These are phyloP conservation scores for Pterocles orientalis DNA, from an alignment of 2,113 vertebrate genomes.

Conservation along the genomic window DNA sequence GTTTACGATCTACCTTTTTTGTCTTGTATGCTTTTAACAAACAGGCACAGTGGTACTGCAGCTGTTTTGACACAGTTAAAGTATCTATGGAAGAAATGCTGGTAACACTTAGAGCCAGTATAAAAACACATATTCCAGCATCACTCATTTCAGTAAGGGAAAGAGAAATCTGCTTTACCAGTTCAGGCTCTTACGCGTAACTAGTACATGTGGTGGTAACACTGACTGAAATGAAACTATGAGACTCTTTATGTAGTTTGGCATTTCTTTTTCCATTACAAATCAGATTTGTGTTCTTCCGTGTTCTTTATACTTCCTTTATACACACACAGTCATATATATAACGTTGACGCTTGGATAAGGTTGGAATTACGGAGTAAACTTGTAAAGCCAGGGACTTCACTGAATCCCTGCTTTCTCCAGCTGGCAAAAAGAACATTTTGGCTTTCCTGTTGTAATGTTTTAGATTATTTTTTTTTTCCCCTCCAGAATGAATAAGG, in stretches of 20 bases:
- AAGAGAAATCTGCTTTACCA: neutral
- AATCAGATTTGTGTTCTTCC: neutral
- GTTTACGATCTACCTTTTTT: neutral
- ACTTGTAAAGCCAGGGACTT: neutral
- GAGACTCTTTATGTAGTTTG: neutral
- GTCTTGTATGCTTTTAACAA: neutral
- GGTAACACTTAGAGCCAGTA: neutral
- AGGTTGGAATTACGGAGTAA: neutral
- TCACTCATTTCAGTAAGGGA: neutral
- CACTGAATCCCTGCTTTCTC: neutral
- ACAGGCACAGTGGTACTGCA: neutral
- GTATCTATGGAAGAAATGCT: neutral
- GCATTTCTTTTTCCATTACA: neutral
- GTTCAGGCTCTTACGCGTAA: neutral
- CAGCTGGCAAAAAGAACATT: neutral
- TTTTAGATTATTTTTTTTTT: neutral
- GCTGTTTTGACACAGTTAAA: neutral
- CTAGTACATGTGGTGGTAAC: neutral
- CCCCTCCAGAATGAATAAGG: neutral
- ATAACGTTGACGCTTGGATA: accelerated
- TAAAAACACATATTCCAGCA: neutral
- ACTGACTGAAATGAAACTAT: neutral
- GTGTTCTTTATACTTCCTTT: neutral
- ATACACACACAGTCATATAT: accelerated
- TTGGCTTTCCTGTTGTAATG: neutral